These are phyloP conservation scores for Yponomeuta cagnagella DNA, from an alignment of 2,888 invertebrate genomes.

Conservation along the genomic window DNA sequence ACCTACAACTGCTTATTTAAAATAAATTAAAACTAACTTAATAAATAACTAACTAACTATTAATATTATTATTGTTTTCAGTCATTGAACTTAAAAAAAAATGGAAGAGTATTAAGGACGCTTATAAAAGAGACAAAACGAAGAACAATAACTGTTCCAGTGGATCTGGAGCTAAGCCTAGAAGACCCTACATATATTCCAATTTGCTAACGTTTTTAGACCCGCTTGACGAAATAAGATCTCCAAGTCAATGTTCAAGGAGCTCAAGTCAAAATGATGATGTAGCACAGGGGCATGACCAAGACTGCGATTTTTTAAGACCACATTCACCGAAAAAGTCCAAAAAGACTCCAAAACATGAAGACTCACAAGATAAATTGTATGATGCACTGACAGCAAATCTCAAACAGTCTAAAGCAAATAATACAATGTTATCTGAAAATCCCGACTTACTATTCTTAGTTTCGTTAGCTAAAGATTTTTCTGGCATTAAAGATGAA, in stretches of 20 bases:
- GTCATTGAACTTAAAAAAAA: conserved; percentile 5
- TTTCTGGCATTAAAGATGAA: conserved; percentile 2
- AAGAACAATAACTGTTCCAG: conserved; percentile 14
- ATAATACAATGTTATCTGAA: conserved; percentile 11
- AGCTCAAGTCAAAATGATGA: conserved; percentile 15
- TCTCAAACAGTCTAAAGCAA: conserved; percentile 16
- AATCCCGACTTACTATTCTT: background rate
- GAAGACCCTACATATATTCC: conserved; percentile 18
- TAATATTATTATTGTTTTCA: conserved; percentile 5
- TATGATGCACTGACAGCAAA: conserved; percentile 14
- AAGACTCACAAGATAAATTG: conserved; percentile 13
- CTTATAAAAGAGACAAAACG: conserved; percentile 11
- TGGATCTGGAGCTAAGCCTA: conserved; percentile 17
- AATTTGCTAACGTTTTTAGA: conserved; percentile 17
- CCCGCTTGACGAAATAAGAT: conserved; percentile 18
- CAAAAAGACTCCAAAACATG: conserved; percentile 13
- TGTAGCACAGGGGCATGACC: background rate
- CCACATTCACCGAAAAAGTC: conserved; percentile 14
- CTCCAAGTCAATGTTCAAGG: conserved; percentile 13
- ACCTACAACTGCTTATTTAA: no score
- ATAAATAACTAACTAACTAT: background rate
- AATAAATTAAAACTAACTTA: no score
- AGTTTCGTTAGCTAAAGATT: background rate
- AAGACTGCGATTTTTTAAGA: conserved; percentile 15
- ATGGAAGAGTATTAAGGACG: conserved; percentile 14